Base-by-base conservation (phyloP, 1,140 invertebrate genomes). In the Drosophila pseudoananassae region DNA sequence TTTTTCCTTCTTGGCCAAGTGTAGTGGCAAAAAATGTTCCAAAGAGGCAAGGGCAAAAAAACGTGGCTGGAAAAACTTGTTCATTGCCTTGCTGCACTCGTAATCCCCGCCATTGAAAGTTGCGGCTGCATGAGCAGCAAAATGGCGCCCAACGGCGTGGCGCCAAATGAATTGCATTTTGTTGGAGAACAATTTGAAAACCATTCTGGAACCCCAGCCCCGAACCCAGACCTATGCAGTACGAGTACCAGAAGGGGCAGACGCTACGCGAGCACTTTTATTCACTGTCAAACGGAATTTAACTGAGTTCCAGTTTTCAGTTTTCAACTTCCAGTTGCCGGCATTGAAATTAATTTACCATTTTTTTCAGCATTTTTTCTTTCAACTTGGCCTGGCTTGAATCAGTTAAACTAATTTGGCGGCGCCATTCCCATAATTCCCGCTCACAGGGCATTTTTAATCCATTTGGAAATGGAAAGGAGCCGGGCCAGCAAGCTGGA, bases 81-180 rank as follows among this genome's bases (percentile, higher is more conserved):
- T 75, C 82, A 87, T 87, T 81, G 81, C 76, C 53, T 69, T 61
- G 54, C 40, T 58, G 55, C 77, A 49, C 31, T 47, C 46, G 29
- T 57, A 49, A 50, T 55, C 57, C 47, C 23, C 50, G n/a, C 49
- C 15, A 50, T 12, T 36, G 20, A 69, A 27, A 50, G 29, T 61
- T 56, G 52, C 52, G 69, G 50, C 25, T 52, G n/a, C 29, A 53
- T 46, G 58, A 64, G 58, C 76, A 74, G 66, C 78, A 79, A 71
- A 63, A 57, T 72, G 71, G 60, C 69, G 81, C 59, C 61, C 40
- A 43, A 14, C 40, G 66, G 50, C 66, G 51, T 69, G 77, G 77
- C 78, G 83, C 82, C 82, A 87, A 87, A 87, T 87, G 82, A 87
- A 88, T 87, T 87, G 84, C 74, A 88, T 71, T 88, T 88, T 58